These are phyloP conservation scores for Temnothorax nylanderi DNA, from an alignment of 1,140 invertebrate species.

Conservation along the genomic window DNA sequence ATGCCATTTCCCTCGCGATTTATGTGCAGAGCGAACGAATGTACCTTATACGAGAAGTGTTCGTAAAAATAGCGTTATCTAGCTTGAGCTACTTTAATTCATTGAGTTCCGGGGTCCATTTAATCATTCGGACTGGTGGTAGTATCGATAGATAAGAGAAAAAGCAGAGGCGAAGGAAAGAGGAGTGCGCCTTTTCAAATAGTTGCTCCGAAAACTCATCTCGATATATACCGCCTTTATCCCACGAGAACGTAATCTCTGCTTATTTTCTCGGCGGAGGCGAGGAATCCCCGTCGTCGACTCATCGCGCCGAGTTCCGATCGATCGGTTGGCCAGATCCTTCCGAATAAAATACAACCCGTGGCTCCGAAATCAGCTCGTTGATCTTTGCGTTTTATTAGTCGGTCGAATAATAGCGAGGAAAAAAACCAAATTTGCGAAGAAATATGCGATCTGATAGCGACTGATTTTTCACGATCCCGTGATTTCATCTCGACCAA, in stretches of 20 bases:
- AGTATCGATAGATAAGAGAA: conserved; percentile 27
- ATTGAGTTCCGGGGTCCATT: conserved; percentile 20
- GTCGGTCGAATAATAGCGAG: neutral
- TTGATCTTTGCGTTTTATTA: conserved; percentile 39
- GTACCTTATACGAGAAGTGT: neutral
- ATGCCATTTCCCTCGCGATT: neutral
- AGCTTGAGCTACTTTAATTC: neutral
- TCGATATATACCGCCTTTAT: conserved; percentile 48
- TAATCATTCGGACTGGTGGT: conserved; percentile 22
- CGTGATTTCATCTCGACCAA: neutral
- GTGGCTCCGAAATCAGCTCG: neutral
- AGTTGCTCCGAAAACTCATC: conserved; percentile 35
- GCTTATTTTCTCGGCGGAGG: conserved; percentile 6
- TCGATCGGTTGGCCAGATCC: conserved; percentile 25
- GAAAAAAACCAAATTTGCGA: conserved; percentile 43
- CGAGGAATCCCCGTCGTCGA: conserved; percentile 8
- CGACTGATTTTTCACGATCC: conserved; percentile 23
- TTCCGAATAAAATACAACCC: conserved; percentile 15
- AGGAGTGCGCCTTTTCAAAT: conserved; percentile 26
- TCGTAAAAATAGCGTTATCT: conserved; percentile 17
- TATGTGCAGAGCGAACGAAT: neutral
- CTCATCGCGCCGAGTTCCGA: conserved; percentile 37
- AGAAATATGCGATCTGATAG: conserved; percentile 32
- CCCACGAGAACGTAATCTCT: neutral
- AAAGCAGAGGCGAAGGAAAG: neutral